Evolutionary conservation across 64 coral and sea anemone species (phyloP), one percentile per base, ranked within the genome.

Genomic region (Montipora foliosa): DNA sequence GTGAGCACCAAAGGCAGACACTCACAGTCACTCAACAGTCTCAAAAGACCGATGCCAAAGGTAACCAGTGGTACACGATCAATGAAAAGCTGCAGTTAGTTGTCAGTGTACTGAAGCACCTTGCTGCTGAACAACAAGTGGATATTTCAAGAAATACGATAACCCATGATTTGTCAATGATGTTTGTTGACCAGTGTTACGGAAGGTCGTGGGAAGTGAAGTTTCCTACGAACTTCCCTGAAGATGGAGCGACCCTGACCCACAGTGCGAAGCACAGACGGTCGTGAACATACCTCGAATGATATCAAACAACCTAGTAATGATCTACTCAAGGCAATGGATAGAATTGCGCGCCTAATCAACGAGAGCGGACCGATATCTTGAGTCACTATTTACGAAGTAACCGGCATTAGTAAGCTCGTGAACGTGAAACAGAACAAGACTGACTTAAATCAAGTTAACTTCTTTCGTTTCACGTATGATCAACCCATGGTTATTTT

Each of bases 131-230:
- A 21, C 6, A 37, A 5, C 2, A 86, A 1, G 61, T 85, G 47
- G 62, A 85, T 0, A 85, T 85, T 46, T n/a, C 44, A 4, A 64
- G 82, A 8, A 64, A 85, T 6, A 70, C 6, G 1, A 19, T 2
- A 5, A 49, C 60, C 10, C 62, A 85, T 17, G 62, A 85, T n/a
- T 67, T 85, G 15, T 20, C 62, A 64, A 50, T 85, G 82, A 19
- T 16, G 19, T 71, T 85, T 7, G 9, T 1, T 5, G 45, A 51
- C 8, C 0, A 12, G 1, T 0, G 4, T 0, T 11, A 51, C 4
- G 47, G 47, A 14, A 14, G 9, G 3, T 47, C 67, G 44, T 85
- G 82, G 82, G 8, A 69, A 22, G 64, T 86, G 15, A 70, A 70
- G 45, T 86, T 86, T 71, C 82, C 62, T 50, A 4, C 2, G 8